A percentile compares a stretch with the other conserved stretches of the same genome.
These are phyloP conservation scores for Campylomormyrus tamandua DNA, from an alignment of 2,113 vertebrate genomes.

Conservation along the genomic window DNA sequence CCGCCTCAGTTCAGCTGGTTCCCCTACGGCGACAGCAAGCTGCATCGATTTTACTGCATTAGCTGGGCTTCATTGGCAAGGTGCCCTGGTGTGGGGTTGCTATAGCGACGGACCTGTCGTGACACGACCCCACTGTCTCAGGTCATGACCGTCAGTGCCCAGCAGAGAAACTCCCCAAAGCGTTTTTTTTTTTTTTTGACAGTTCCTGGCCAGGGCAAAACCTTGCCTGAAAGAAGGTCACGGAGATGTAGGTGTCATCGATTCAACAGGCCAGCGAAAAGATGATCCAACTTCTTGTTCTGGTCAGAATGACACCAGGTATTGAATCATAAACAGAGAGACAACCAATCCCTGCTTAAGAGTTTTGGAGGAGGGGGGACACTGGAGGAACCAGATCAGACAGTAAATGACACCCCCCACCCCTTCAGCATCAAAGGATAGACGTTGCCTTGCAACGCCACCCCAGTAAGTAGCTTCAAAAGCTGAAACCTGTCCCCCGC, in stretches of 20 bases:
- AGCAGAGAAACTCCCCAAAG: background rate
- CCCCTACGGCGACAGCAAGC: background rate
- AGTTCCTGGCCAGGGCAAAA: background rate
- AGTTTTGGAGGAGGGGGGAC: background rate
- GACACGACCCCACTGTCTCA: background rate
- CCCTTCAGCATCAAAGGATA: constrained; percentile 45
- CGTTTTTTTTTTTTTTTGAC: background rate
- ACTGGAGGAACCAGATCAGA: constrained; percentile 26
- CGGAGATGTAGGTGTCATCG: background rate
- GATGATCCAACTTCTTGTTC: background rate
- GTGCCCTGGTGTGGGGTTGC: background rate
- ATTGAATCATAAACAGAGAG: background rate
- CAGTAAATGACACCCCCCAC: constrained; percentile 25
- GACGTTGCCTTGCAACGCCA: constrained; percentile 22
- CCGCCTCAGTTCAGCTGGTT: background rate
- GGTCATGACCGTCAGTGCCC: background rate
- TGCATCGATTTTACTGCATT: background rate
- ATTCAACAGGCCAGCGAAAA: background rate
- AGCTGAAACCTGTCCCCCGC: background rate
- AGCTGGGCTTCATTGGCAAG: background rate
- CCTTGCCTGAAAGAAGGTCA: background rate
- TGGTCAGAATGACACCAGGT: background rate
- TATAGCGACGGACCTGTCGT: background rate
- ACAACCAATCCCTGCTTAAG: background rate
- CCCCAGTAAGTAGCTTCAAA: background rate